phyloP scores from a whole-genome alignment of 2,113 vertebrate species.

The Barbus barbus region DNA sequence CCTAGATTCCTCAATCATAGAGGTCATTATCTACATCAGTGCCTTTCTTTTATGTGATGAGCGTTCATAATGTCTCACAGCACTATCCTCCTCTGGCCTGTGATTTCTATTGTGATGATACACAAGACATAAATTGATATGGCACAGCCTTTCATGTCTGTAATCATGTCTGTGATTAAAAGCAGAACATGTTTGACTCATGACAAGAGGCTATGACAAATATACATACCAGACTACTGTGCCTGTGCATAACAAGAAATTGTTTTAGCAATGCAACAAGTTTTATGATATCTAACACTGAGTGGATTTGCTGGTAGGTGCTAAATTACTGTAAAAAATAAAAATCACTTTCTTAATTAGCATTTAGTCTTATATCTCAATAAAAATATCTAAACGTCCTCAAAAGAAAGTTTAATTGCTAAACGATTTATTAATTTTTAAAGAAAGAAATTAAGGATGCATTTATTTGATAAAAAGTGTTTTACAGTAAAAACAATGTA shows the following conservation, averaged over 20 bases:
- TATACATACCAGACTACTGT: neutral
- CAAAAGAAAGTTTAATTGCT: no score
- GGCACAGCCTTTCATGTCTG: neutral
- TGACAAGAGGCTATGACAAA: neutral
- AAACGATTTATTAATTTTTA: no score
- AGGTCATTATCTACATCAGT: neutral
- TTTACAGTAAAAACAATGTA: no score
- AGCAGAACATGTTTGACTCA: neutral
- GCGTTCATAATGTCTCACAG: neutral
- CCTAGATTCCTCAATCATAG: neutral
- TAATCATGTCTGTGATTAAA: neutral
- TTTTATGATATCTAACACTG: neutral
- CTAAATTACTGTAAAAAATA: neutral
- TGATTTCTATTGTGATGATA: no score
- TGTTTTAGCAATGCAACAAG: neutral
- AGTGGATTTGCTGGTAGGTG: no score
- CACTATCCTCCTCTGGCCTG: neutral
- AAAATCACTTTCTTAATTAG: neutral
- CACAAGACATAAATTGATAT: neutral
- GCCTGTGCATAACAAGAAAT: neutral
- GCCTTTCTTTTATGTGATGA: neutral
- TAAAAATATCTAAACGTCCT: no score
- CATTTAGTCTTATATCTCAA: neutral
- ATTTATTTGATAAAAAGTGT: no score
- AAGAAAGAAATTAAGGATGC: no score